Conservation (phyloP, 2,888 invertebrate species). For the Pteria penguin region DNA sequence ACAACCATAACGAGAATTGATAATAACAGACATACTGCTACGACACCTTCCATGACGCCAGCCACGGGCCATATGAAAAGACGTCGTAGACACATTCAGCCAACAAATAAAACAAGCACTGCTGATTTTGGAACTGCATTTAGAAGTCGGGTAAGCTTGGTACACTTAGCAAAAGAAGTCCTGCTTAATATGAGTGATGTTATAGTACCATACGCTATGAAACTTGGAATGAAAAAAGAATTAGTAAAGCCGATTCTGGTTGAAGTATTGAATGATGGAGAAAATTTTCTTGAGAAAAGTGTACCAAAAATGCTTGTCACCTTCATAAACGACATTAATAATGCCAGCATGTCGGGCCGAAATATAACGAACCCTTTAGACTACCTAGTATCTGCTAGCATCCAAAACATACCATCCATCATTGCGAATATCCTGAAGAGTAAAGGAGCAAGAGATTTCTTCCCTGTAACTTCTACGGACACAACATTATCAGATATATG, state of each 20-base stretch:
- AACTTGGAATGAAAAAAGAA: background rate
- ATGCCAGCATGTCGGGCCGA: background rate
- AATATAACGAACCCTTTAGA: background rate
- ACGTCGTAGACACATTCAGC: background rate
- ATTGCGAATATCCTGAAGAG: background rate
- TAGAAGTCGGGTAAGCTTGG: background rate
- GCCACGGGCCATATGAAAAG: too few species aligned
- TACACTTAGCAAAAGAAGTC: background rate
- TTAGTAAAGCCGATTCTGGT: background rate
- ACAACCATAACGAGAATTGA: too few species aligned
- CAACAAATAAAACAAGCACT: background rate
- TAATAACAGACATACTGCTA: background rate
- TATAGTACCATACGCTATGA: background rate
- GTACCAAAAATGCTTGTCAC: background rate
- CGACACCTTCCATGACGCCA: too few species aligned
- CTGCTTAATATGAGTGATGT: background rate
- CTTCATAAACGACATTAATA: conserved; percentile 1
- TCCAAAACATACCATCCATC: background rate
- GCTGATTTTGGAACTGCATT: background rate
- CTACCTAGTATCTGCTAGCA: background rate
- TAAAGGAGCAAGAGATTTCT: conserved; percentile 27
- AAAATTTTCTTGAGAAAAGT: background rate
- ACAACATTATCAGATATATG: conserved; percentile 45
- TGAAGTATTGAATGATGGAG: background rate
- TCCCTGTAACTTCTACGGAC: conserved; percentile 43